phyloP scores from a whole-genome alignment of 92 coral and sea anemone genomes.

The Paragorgia papillata region DNA sequence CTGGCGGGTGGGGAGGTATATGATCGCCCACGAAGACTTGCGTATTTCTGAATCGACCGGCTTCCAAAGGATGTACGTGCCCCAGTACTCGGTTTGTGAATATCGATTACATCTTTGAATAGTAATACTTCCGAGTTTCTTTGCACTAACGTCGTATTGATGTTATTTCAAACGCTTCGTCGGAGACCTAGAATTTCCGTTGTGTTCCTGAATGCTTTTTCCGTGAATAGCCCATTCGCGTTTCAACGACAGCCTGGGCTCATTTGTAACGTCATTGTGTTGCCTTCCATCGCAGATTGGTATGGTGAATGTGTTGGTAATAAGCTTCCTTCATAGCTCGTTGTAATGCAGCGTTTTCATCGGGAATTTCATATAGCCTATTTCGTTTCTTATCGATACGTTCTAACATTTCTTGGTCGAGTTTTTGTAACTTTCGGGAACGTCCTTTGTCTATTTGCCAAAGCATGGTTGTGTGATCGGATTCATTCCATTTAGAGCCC shows the following conservation, averaged over 20 bases:
- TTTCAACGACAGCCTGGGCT: conserved; percentile 93
- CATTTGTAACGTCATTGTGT: conserved; percentile 98
- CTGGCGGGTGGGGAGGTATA: conserved; percentile 88
- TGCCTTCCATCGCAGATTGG: conserved; percentile 98
- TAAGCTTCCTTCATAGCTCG: conserved; percentile 96
- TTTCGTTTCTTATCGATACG: conserved; percentile 83
- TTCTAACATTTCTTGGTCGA: conserved; percentile 88
- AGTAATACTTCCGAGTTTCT: conserved; percentile 67
- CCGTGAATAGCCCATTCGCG: conserved; percentile 95
- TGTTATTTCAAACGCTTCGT: conserved; percentile 86
- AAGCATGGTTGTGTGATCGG: conserved; percentile 74
- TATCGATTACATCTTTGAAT: conserved; percentile 72
- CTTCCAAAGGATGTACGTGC: conserved; percentile 91
- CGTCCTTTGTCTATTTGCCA: conserved; percentile 86
- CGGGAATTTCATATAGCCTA: conserved; percentile 75
- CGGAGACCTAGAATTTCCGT: conserved; percentile 95
- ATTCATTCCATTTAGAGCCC: conserved; percentile 76
- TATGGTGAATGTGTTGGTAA: conserved; percentile 90
- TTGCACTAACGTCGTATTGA: conserved; percentile 82
- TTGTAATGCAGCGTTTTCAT: conserved; percentile 81
- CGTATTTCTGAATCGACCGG: conserved; percentile 79
- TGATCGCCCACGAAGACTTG: conserved; percentile 95
- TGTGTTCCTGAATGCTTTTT: conserved; percentile 90
- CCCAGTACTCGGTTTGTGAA: conserved; percentile 89
- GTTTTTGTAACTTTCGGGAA: conserved; percentile 91